Evolutionary conservation across 2,113 vertebrate species (phyloP).

Genomic region (Setophaga petechia): DNA sequence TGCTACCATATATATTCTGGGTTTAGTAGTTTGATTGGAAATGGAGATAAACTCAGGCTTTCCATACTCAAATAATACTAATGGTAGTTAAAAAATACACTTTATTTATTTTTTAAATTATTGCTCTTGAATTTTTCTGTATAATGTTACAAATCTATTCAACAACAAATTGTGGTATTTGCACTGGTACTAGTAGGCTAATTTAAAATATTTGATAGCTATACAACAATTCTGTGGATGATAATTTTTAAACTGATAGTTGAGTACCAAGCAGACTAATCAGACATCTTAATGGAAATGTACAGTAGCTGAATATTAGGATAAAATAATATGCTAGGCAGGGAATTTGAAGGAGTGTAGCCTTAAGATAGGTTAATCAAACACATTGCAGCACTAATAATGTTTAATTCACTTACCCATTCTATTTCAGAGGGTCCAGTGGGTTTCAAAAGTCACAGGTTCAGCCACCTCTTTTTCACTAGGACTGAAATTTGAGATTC

Average conservation of each 20-base stretch:
- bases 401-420: background rate
- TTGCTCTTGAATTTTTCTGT: background rate
- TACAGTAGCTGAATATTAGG: background rate
- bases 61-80: background rate
- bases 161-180: background rate
- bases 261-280: background rate
- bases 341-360: background rate
- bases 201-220: background rate
- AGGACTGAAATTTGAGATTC: background rate
- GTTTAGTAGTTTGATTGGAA: background rate
- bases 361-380: background rate
- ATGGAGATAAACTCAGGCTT: background rate
- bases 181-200: background rate
- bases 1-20: background rate
- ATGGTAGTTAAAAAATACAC: background rate
- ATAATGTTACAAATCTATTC: background rate
- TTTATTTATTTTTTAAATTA: background rate
- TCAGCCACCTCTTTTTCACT: background rate
- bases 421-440: background rate
- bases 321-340: background rate
- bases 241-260: background rate
- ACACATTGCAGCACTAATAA: background rate
- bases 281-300: background rate
- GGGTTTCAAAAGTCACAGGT: background rate
- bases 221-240: background rate